Conservation (phyloP, 2,797 vertebrate species). For the Tokudaia muenninki region DNA sequence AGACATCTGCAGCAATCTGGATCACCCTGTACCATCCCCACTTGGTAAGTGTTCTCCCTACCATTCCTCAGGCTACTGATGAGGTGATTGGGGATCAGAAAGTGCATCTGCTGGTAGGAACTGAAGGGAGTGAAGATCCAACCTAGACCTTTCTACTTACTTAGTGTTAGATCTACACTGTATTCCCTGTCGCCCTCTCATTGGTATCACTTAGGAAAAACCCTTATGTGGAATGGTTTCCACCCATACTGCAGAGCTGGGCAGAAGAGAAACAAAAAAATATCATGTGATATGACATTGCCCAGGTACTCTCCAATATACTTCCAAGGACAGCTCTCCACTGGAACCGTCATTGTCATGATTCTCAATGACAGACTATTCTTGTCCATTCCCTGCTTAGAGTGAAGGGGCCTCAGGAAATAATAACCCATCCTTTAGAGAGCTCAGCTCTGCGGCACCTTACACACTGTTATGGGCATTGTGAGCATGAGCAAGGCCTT, state of each 20-base stretch:
- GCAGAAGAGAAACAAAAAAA: not conserved
- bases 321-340: conserved; percentile 27
- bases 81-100: not conserved
- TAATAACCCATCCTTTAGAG: not conserved
- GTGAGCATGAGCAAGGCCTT: not conserved
- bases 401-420: not conserved
- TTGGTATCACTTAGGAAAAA: not conserved
- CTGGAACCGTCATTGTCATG: not conserved
- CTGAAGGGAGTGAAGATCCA: not conserved
- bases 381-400: not conserved
- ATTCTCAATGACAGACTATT: not conserved
- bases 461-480: not conserved
- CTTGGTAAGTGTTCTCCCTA: not conserved
- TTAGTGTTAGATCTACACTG: not conserved
- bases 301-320: conserved; percentile 20
- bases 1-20: not conserved
- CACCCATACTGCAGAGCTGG: not conserved
- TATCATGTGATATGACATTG: not conserved
- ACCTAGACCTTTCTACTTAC: not conserved
- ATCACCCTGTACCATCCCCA: not conserved
- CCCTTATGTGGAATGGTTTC: not conserved
- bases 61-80: not conserved
- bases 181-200: not conserved
- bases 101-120: not conserved
- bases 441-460: not conserved